Evolutionary conservation across 2,888 invertebrate species (phyloP).

Genomic region (Disparrhopalites patrizii): DNA sequence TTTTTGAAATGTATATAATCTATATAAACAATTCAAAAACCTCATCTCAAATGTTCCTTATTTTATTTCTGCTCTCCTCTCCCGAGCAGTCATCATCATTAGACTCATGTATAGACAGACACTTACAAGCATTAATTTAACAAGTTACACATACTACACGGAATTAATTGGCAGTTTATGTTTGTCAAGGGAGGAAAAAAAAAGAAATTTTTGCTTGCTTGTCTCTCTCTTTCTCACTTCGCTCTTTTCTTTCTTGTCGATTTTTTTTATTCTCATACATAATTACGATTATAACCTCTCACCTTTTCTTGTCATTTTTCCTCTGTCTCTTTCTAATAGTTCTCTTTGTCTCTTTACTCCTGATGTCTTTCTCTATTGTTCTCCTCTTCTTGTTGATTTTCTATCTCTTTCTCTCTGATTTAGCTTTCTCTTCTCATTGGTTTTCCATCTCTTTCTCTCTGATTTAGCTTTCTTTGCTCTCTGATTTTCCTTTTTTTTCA

Average conservation of each 20-base stretch:
- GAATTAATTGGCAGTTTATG: not conserved
- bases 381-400: not conserved
- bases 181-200: not conserved
- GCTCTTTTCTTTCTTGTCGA: no score
- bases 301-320: not conserved
- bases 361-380: not conserved
- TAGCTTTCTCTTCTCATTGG: not conserved
- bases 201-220: not conserved
- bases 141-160: not conserved
- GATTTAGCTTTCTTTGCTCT: not conserved
- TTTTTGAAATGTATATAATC: no score
- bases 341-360: not conserved
- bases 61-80: not conserved
- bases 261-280: constrained; percentile 21
- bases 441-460: not conserved
- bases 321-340: not conserved
- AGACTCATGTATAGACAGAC: not conserved
- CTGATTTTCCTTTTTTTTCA: not conserved
- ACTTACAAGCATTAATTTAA: not conserved
- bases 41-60: not conserved
- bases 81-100: not conserved
- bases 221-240: constrained; percentile 1
- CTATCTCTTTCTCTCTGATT: no score
- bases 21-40: constrained; percentile 14
- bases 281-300: constrained; percentile 27